Conservation (phyloP, 2,113 vertebrate genomes). For the Fulica atra region DNA sequence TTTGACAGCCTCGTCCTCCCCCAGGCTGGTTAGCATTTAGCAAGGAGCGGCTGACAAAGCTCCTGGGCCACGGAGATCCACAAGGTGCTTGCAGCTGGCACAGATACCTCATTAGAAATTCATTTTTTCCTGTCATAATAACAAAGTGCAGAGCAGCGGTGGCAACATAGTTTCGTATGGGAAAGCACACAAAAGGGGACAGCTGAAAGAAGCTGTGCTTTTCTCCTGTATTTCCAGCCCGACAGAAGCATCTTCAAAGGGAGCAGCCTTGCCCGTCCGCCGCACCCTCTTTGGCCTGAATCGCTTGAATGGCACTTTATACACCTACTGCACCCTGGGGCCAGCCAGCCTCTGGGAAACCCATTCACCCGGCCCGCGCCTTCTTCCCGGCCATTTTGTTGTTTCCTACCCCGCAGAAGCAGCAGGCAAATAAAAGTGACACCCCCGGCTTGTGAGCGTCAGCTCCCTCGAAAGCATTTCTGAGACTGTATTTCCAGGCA, state of each 20-base stretch:
- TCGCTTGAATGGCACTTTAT: slow-evolving; percentile 36
- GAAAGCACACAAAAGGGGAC: slow-evolving; percentile 81
- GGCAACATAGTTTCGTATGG: slow-evolving; percentile 77
- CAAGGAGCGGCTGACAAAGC: slow-evolving; percentile 58
- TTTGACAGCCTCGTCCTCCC: slow-evolving; percentile 22
- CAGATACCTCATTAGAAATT: slow-evolving; percentile 84
- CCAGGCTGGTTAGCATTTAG: slow-evolving; percentile 44
- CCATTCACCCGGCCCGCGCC: slow-evolving; percentile 34
- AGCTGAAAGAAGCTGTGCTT: slow-evolving; percentile 83
- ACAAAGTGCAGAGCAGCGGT: slow-evolving; percentile 76
- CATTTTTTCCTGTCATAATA: slow-evolving; percentile 85
- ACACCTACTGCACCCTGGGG: slow-evolving; percentile 16
- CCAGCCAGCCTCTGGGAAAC: not conserved
- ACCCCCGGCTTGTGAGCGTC: not conserved
- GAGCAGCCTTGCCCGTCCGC: slow-evolving; percentile 69
- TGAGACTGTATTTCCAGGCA: not conserved
- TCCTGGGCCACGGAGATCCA: slow-evolving; percentile 63
- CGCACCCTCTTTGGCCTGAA: slow-evolving; percentile 1
- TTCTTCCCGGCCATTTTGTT: slow-evolving; percentile 25
- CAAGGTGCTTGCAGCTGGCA: slow-evolving; percentile 79
- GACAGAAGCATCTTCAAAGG: slow-evolving; percentile 72
- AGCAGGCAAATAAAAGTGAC: not conserved
- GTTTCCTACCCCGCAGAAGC: not conserved
- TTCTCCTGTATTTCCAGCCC: slow-evolving; percentile 76
- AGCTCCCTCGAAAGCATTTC: not conserved